Base-by-base conservation (phyloP, 2,797 vertebrate species). In the Chiroxiphia lanceolata region DNA sequence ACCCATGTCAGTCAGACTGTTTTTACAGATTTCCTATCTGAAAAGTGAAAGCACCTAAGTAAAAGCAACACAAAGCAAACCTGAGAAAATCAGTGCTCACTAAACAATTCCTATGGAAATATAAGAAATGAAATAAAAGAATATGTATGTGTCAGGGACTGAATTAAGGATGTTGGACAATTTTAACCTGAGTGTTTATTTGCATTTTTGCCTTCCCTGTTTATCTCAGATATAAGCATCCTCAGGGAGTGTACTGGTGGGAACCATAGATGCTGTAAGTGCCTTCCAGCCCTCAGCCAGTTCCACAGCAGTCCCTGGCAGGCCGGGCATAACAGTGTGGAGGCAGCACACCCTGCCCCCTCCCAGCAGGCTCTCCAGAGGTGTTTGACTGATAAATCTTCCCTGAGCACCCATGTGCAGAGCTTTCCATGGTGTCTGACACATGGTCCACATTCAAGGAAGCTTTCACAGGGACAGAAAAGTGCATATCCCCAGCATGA, bases 271-370 rank as follows among this genome's bases (percentile, higher is more conserved):
- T 33, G n/a, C 21, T 50, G 3, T 13, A 48, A 31, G 48, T 33
- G 29, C 11, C 36, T 25, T 54, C 40, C n/a, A 59, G 13, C 18
- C 7, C 16, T 48, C 3, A 6, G 5, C 53, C 48, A 53, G 20
- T 14, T 42, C 34, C 0, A 0, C 51, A 48, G 63, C 16, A 69
- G 51, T 23, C 3, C 3, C 25, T 8, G 21, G 19, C 53, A 67
- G 36, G 54, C 29, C 68, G 45, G 33, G 16, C 25, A 40, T 1
- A 3, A 16, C 45, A 69, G 13, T 0, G 0, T 1, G 3, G 38
- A 45, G 29, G 27, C 16, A 74, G 31, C 48, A 72, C 17, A 45
- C 8, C 14, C 61, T 77, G 75, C 44, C 65, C 33, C 4, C 25
- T 44, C 21, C 63, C 48, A 69, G 42, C 31, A 56, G 50, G 56